These are phyloP conservation scores for Hermetia illucens DNA, from an alignment of 1,140 invertebrate genomes.

Conservation along the genomic window DNA sequence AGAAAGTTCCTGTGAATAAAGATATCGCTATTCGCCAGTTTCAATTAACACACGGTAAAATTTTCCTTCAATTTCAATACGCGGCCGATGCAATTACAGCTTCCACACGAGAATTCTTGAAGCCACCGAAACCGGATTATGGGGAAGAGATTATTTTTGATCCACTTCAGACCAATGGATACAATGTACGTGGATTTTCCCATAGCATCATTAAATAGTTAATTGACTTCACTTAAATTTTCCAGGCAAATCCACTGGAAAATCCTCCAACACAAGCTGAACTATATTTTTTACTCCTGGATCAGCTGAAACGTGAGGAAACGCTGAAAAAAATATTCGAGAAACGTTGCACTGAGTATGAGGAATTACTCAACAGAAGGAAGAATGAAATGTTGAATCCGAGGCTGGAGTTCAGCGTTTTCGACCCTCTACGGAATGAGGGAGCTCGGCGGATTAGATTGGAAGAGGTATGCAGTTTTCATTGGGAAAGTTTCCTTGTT, in stretches of 20 bases:
- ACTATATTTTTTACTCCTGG: slow-evolving; percentile 37
- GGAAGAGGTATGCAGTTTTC: neutral
- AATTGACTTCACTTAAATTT: slow-evolving; percentile 1
- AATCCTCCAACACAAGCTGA: slow-evolving; percentile 43
- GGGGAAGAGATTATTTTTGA: slow-evolving; percentile 45
- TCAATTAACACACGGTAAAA: slow-evolving; percentile 41
- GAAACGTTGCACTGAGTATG: slow-evolving; percentile 34
- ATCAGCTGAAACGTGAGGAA: slow-evolving; percentile 36
- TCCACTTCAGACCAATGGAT: slow-evolving; percentile 44
- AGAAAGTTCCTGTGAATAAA: slow-evolving; percentile 33
- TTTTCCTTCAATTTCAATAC: slow-evolving; percentile 53
- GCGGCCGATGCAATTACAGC: slow-evolving; percentile 48
- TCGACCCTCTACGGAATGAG: slow-evolving; percentile 39
- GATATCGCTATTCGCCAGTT: slow-evolving; percentile 53
- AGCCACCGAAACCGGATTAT: slow-evolving; percentile 47
- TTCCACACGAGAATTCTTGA: slow-evolving; percentile 44
- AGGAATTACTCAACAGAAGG: slow-evolving; percentile 33
- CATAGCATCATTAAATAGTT: neutral
- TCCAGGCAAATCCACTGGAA: slow-evolving; percentile 43
- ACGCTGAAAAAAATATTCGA: slow-evolving; percentile 23
- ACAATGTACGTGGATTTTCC: slow-evolving; percentile 34
- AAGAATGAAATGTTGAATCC: slow-evolving; percentile 31
- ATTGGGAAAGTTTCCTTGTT: no score
- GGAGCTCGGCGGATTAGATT: slow-evolving; percentile 19
- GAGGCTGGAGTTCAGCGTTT: slow-evolving; percentile 31